These are phyloP conservation scores for Paedocypris micromegethes DNA, from an alignment of 2,797 vertebrate genomes.

Conservation along the genomic window DNA sequence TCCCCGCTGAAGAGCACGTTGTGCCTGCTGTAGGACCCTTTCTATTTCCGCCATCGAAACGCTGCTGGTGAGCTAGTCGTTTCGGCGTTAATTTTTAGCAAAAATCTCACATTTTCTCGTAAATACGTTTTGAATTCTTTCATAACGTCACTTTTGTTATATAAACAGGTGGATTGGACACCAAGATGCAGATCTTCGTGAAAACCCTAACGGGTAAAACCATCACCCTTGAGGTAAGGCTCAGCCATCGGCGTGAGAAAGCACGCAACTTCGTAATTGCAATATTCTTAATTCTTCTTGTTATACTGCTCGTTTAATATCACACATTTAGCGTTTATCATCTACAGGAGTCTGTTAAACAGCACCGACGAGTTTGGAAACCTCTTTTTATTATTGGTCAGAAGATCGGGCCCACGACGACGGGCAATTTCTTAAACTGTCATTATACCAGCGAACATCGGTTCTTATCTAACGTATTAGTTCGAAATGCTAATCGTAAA, in stretches of 20 bases:
- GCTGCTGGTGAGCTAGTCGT: constrained; percentile 22
- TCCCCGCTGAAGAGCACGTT: constrained; percentile 22
- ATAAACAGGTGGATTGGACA: constrained; percentile 44
- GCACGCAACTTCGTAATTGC: no score
- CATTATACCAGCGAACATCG: no score
- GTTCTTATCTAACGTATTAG: no score
- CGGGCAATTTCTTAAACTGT: no score
- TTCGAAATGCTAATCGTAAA: no score
- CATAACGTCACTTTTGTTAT: background rate
- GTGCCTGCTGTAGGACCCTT: constrained; percentile 24
- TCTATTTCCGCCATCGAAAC: constrained; percentile 33
- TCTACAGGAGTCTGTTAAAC: no score
- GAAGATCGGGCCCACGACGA: no score
- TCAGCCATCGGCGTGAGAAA: background rate
- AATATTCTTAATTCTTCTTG: no score
- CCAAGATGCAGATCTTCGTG: constrained; percentile 75
- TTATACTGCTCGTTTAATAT: no score
- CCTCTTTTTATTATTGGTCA: no score
- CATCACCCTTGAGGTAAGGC: constrained; percentile 74
- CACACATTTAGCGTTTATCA: no score
- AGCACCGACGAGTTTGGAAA: no score
- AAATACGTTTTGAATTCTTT: background rate
- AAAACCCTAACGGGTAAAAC: constrained; percentile 80
- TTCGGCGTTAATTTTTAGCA: background rate
- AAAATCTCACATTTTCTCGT: background rate